These are phyloP conservation scores for Lophotis ruficrista DNA, from an alignment of 2,113 vertebrate genomes.

Conservation along the genomic window DNA sequence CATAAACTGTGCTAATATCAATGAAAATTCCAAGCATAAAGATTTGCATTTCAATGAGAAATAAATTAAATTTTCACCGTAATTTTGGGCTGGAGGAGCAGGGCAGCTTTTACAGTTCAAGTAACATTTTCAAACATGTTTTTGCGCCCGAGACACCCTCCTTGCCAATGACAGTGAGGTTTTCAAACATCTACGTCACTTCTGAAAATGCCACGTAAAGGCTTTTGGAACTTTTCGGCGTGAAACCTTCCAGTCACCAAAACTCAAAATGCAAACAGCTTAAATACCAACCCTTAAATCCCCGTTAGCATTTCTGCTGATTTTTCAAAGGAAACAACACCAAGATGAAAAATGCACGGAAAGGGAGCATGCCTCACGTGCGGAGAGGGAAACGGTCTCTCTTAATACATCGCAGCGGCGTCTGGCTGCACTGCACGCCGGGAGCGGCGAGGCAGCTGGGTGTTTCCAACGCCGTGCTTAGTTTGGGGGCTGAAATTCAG, in stretches of 20 bases:
- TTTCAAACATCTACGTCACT: not conserved
- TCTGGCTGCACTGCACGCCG: not conserved
- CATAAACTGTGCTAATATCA: not conserved
- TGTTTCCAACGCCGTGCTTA: fast-evolving
- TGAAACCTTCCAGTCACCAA: not conserved
- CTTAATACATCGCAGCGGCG: not conserved
- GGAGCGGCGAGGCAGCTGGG: not conserved
- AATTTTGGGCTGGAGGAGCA: constrained; percentile 23
- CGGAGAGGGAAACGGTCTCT: fast-evolving
- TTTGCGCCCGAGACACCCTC: not conserved
- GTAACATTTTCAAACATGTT: constrained; percentile 24
- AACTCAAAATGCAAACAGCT: not conserved
- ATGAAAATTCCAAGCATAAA: constrained; percentile 14
- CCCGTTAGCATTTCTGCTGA: not conserved
- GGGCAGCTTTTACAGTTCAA: not conserved
- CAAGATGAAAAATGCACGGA: fast-evolving
- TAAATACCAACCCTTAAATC: not conserved
- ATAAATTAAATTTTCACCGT: constrained; percentile 37
- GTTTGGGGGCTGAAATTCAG: not conserved
- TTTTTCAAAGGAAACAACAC: not conserved
- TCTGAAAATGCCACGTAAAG: not conserved
- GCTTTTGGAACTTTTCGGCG: not conserved
- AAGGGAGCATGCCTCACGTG: not conserved
- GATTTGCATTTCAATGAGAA: constrained; percentile 65
- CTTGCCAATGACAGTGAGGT: not conserved